Percentiles rank a stretch among this genome's conserved stretches.
Evolutionary conservation across 2,888 invertebrate species (phyloP).

Genomic region (Arrhopalites spinosus): DNA sequence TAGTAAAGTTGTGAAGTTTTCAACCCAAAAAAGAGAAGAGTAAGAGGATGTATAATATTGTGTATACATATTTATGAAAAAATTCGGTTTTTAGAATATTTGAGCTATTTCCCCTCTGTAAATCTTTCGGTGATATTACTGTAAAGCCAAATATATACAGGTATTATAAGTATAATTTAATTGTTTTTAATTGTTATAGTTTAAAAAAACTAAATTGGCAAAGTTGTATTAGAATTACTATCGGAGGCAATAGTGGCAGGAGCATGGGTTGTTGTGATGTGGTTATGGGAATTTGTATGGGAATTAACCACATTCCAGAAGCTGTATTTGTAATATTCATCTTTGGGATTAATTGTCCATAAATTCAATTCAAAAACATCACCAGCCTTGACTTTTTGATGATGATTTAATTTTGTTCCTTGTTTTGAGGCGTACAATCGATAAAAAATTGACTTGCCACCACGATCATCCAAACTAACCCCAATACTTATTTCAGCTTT

Average conservation of each 20-base stretch:
- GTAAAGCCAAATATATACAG: no score
- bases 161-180: no score
- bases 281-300: neutral
- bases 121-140: no score
- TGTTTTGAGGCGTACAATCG: slow-evolving; percentile 34
- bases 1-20: no score
- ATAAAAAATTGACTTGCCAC: slow-evolving; percentile 29
- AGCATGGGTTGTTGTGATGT: no score
- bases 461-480: slow-evolving; percentile 24
- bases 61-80: no score
- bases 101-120: no score
- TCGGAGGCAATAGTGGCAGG: neutral
- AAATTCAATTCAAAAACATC: slow-evolving; percentile 29
- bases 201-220: no score
- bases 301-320: slow-evolving; percentile 8
- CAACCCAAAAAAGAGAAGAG: no score
- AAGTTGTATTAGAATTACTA: neutral
- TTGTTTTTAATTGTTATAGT: no score
- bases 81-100: no score
- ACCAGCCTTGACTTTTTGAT: neutral
- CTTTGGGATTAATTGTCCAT: slow-evolving; percentile 34
- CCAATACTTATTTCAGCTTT: slow-evolving; percentile 25
- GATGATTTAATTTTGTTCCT: neutral
- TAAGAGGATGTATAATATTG: no score
- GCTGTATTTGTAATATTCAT: slow-evolving; percentile 32